Conservation (phyloP, 2,888 invertebrate genomes). For the Pinctada fucata region DNA sequence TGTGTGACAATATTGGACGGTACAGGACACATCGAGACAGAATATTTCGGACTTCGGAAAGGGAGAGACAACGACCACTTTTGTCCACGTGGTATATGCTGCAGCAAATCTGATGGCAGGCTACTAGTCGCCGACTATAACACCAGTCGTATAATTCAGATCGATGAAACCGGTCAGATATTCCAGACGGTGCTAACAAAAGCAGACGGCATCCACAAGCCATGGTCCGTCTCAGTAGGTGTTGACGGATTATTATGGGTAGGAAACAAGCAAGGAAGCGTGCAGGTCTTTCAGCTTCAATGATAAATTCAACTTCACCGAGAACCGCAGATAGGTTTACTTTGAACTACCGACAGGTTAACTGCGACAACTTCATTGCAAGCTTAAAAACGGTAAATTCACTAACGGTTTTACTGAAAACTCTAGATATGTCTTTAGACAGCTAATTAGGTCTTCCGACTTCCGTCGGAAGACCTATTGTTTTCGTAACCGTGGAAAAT, state of each 20-base stretch:
- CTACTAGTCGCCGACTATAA: constrained; percentile 35
- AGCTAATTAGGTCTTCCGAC: too few species aligned
- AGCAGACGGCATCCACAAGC: constrained; percentile 32
- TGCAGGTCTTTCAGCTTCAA: constrained; percentile 20
- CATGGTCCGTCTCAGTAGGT: constrained; percentile 35
- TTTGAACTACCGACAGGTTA: too few species aligned
- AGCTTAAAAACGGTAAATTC: too few species aligned
- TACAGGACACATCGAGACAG: constrained; percentile 31
- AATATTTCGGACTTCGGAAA: constrained; percentile 17
- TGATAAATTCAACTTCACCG: background rate
- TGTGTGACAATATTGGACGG: constrained; percentile 35
- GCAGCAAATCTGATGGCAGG: constrained; percentile 14
- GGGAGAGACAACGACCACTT: background rate
- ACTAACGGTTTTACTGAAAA: too few species aligned
- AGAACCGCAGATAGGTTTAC: too few species aligned
- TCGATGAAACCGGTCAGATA: constrained; percentile 19
- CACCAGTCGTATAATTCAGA: constrained; percentile 30
- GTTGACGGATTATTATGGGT: constrained; percentile 31
- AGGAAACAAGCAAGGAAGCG: constrained; percentile 28
- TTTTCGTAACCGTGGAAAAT: too few species aligned
- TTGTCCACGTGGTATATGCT: constrained; percentile 39
- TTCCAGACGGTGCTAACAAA: constrained; percentile 15
- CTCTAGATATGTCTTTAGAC: too few species aligned
- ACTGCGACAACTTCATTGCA: too few species aligned
- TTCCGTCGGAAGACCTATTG: too few species aligned